Evolutionary conservation across 2,888 invertebrate species (phyloP).

Genomic region (Campoplex nolae): DNA sequence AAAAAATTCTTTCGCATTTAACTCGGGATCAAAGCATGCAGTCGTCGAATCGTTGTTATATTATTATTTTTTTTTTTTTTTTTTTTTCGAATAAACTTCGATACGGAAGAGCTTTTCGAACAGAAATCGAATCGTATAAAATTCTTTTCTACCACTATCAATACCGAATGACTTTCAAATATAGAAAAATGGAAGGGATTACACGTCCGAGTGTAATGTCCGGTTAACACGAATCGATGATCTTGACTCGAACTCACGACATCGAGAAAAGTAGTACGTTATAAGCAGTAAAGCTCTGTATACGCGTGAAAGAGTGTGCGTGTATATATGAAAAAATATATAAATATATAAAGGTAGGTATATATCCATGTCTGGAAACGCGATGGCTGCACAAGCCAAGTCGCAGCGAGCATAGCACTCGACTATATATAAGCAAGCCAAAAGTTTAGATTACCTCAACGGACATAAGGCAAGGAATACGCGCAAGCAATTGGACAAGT

Average conservation of each 20-base stretch:
- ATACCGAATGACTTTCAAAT: not conserved
- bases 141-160: not conserved
- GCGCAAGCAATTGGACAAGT: slow-evolving; percentile 79
- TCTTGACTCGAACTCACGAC: slow-evolving; percentile 10
- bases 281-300: slow-evolving; percentile 27
- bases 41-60: too few relatives aligned
- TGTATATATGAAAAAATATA: not conserved
- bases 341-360: not conserved
- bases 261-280: slow-evolving; percentile 37
- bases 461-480: slow-evolving; percentile 77
- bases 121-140: not conserved
- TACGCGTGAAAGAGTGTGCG: not conserved
- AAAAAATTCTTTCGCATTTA: not conserved
- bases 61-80: too few relatives aligned
- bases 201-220: not conserved
- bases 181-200: not conserved
- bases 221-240: slow-evolving; percentile 27
- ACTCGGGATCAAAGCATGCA: too few relatives aligned
- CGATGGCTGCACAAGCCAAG: slow-evolving; percentile 46
- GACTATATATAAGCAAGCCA: slow-evolving; percentile 59
- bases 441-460: slow-evolving; percentile 81
- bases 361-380: slow-evolving; percentile 7
- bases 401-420: slow-evolving; percentile 32
- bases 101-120: not conserved
- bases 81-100: not conserved